A percentile compares a stretch with the other conserved stretches of the same genome.
phyloP scores from a whole-genome alignment of 2,888 invertebrate genomes.

The Harmothoe impar region DNA sequence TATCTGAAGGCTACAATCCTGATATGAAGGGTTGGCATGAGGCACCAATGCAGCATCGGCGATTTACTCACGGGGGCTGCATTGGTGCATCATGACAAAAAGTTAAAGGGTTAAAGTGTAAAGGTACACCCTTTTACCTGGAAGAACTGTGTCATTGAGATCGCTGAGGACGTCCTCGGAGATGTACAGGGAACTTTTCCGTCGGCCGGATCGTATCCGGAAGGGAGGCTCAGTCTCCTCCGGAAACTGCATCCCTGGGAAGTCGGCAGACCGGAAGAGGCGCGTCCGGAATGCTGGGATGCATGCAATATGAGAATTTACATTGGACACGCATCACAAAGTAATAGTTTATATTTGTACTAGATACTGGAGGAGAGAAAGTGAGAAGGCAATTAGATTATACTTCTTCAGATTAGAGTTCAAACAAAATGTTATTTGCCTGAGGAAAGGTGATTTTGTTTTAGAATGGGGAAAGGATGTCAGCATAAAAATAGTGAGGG shows the following conservation, averaged over 20 bases:
- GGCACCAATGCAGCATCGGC: too few relatives aligned
- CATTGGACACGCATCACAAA: background rate
- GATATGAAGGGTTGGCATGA: too few relatives aligned
- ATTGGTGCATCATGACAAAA: too few relatives aligned
- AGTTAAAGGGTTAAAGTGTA: too few relatives aligned
- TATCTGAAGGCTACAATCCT: too few relatives aligned
- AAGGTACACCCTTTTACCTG: slow-evolving; percentile 70
- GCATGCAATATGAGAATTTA: background rate
- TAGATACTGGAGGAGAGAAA: background rate
- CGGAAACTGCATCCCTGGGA: slow-evolving; percentile 75
- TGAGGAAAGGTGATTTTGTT: too few relatives aligned
- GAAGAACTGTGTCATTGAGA: slow-evolving; percentile 66
- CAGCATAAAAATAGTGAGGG: too few relatives aligned
- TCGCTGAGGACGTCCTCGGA: slow-evolving; percentile 65
- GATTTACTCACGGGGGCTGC: too few relatives aligned
- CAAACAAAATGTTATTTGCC: background rate
- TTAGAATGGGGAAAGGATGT: too few relatives aligned
- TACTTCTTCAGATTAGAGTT: background rate
- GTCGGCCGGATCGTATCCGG: slow-evolving; percentile 53
- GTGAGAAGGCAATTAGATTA: too few relatives aligned
- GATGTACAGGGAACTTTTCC: slow-evolving; percentile 36
- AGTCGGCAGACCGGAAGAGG: slow-evolving; percentile 75
- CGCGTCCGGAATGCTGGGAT: slow-evolving; percentile 77
- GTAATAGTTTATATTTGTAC: background rate
- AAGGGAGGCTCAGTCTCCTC: slow-evolving; percentile 71